Base-by-base conservation (phyloP, 2,113 vertebrate species). In the Notiomystis cincta region DNA sequence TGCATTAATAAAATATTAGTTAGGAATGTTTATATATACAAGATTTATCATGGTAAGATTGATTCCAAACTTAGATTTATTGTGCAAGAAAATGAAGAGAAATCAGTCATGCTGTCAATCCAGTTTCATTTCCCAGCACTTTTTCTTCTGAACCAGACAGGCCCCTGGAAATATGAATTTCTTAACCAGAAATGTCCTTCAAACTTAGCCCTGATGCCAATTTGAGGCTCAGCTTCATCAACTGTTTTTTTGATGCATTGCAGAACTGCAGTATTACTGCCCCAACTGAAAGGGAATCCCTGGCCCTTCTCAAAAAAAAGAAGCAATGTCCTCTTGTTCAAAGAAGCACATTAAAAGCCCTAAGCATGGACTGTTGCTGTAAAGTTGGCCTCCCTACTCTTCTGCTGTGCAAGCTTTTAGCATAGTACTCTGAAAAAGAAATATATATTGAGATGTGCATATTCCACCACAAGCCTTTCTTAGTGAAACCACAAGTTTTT, bases 1-100 rank as follows among this genome's bases (percentile, higher is more conserved):
- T 93, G 62, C 54, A 93, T 96, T 82, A 94, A 96, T 94, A 91
- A 95, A 95, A 80, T 93, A 91, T 40, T 45, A 28, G 51, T 72
- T 94, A 91, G 45, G 31, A 80, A 35, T 88, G 50, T 94, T 95
- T 91, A 85, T 73, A 70, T 33, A 42, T 47, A 1, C 35, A 91
- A 89, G 81, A 95, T 93, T 94, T 95, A 93, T 95, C 90, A 80
- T 44, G 19, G 45, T 38, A 61, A 88, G 71, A 53, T 47, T 88
- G 85, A 72, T 91, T 96, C 79, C 62, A 82, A 96, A 80, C 58
- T 62, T 62, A 54, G 70, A 91, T 87, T 91, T 93, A 91, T 73
- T 82, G 58, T 40, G 30, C 73, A 72, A 82, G 83, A 81, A 91
- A 94, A 94, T 90, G 37, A 95, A 91, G 37, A 82, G 5, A 66